phyloP scores from a whole-genome alignment of 2,797 vertebrate genomes.

The Astyanax mexicanus region DNA sequence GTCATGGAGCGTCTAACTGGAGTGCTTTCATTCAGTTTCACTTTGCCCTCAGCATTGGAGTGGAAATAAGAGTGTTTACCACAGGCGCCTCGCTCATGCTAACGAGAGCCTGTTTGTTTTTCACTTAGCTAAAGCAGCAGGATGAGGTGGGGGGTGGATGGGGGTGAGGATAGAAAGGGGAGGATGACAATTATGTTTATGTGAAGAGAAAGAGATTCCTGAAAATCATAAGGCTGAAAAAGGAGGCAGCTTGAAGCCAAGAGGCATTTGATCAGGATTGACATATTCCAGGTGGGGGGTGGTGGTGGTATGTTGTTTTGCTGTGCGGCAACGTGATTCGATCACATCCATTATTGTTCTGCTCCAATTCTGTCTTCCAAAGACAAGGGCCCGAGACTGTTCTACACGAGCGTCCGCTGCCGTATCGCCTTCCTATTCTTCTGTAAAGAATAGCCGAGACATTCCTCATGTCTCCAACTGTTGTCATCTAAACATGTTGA shows the following conservation, averaged over 20 bases:
- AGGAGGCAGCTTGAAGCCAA: slow-evolving; percentile 9
- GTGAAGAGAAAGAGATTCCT: slow-evolving; percentile 37
- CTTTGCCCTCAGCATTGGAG: not conserved
- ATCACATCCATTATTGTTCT: slow-evolving; percentile 35
- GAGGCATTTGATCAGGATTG: slow-evolving; percentile 25
- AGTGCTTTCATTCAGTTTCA: slow-evolving; percentile 16
- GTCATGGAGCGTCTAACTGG: not conserved
- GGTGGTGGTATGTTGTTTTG: slow-evolving; percentile 23
- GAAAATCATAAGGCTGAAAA: slow-evolving; percentile 40
- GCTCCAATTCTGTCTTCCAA: slow-evolving; percentile 10
- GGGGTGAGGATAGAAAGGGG: slow-evolving; percentile 14
- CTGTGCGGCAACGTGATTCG: slow-evolving; percentile 5
- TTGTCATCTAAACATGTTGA: slow-evolving; percentile 36
- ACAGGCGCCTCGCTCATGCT: not conserved
- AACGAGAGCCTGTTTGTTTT: slow-evolving; percentile 38
- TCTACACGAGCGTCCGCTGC: slow-evolving; percentile 17
- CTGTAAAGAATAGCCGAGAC: slow-evolving; percentile 42
- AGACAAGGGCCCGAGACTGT: slow-evolving; percentile 18
- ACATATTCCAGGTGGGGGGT: slow-evolving; percentile 15
- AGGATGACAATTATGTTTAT: slow-evolving; percentile 21
- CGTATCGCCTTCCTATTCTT: slow-evolving; percentile 29
- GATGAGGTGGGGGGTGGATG: slow-evolving; percentile 1
- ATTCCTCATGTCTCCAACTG: slow-evolving; percentile 31
- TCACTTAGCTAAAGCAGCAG: slow-evolving; percentile 12
- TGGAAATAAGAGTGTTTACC: slow-evolving; percentile 31